Evolutionary conservation across 2,888 invertebrate species (phyloP), one percentile per base, ranked within the genome.

Genomic region (Harpagoxenus sublaevis): DNA sequence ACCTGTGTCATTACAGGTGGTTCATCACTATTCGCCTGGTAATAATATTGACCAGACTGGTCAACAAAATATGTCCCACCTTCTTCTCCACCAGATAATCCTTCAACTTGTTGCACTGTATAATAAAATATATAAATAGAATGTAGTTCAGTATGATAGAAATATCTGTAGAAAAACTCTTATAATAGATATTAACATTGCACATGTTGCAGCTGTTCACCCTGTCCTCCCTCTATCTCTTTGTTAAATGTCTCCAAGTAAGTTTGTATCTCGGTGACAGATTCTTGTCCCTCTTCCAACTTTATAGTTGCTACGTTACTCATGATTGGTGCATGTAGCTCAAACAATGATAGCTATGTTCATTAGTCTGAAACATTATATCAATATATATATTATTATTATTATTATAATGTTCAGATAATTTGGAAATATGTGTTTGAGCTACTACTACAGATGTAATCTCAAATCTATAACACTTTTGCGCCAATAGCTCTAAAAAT

Each of bases 241-340:
- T 98, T 98, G 92, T 98, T 97, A 93, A 98, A 98, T 28, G 97
- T 97, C 85, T 97, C 97, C 88, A 98, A 95, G 93, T 98, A 98
- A 66, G 97, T 97, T 93, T 98, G 98, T 89, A 98, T 97, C 92
- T 97, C 97, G 9, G 97, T 97, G 48, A 97, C 97, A 89, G 96
- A 95, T 92, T 96, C 96, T 88, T 94, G 95, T 74, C 93, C 94
- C 35, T 94, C 94, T 87, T 95, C 95, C 73, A 95, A 87, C 83
- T 95, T 95, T 88, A 95, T 94, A 31, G 94, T 92, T 63, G 95
- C 92, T 85, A 94, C 93, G 88, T 94, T 94, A 85, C 91, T 89
- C 95, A 95, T 95, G 90, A 84, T 93, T 78, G 78, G 39, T 82
- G 68, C 86, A 87, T 87, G 48, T 86, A 89, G 87, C 53, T 90